phyloP scores from a whole-genome alignment of 2,797 vertebrate species.

The Sebastes ruberrimus region DNA sequence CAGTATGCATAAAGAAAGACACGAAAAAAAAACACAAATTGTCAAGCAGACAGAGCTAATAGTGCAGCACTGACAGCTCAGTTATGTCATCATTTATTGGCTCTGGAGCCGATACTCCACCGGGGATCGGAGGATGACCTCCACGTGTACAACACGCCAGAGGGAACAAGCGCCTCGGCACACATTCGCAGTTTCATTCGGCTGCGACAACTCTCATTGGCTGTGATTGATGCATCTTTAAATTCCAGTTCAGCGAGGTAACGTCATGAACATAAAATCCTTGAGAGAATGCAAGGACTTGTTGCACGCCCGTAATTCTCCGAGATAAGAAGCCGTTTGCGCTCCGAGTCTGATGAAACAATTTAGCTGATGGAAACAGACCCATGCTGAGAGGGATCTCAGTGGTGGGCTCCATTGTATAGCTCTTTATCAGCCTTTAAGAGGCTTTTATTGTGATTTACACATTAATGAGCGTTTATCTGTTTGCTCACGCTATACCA shows the following conservation, averaged over 20 bases:
- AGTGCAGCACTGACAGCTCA: conserved; percentile 46
- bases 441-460: conserved; percentile 80
- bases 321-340: conserved; percentile 64
- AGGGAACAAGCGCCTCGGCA: conserved; percentile 10
- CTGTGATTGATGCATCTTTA: conserved; percentile 19
- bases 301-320: conserved; percentile 59
- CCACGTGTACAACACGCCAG: conserved; percentile 11
- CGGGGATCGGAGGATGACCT: conserved; percentile 30
- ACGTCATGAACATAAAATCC: conserved; percentile 10
- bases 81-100: conserved; percentile 65
- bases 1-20: background rate
- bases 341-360: conserved; percentile 67
- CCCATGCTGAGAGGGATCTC: conserved; percentile 70
- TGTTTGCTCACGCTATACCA: conserved; percentile 71
- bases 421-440: conserved; percentile 76
- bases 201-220: background rate
- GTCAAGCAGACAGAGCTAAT: conserved; percentile 45
- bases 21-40: conserved; percentile 10
- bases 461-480: conserved; percentile 78
- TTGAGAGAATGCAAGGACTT: conserved; percentile 36
- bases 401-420: conserved; percentile 65
- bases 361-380: conserved; percentile 72
- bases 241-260: conserved; percentile 20
- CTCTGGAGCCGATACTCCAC: conserved; percentile 41
- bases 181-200: conserved; percentile 9